phyloP scores from a whole-genome alignment of 1,140 invertebrate genomes.

The Paraescarpia echinospica region DNA sequence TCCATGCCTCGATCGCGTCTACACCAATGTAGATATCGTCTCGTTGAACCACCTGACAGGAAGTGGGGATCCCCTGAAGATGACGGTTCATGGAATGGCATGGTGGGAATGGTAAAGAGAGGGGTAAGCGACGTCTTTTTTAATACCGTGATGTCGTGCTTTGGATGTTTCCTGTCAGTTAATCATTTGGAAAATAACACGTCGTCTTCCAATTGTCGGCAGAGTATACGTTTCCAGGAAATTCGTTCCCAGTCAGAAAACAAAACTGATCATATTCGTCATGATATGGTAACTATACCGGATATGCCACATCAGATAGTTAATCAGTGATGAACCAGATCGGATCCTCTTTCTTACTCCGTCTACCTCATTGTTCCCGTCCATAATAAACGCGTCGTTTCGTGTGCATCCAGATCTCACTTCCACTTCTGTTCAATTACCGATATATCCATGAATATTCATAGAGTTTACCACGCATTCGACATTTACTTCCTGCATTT shows the following conservation, averaged over 20 bases:
- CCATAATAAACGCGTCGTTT: no score
- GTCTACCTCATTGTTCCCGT: background rate
- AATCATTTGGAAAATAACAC: background rate
- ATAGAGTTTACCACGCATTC: background rate
- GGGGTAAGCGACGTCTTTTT: slow-evolving; percentile 38
- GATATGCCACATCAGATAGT: background rate
- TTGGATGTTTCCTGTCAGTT: background rate
- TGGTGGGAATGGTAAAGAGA: slow-evolving; percentile 52
- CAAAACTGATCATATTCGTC: background rate
- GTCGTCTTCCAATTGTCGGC: background rate
- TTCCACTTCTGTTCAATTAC: background rate
- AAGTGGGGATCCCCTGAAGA: slow-evolving; percentile 47
- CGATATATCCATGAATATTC: background rate
- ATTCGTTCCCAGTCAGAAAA: background rate
- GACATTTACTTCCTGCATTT: background rate
- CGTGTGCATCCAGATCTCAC: no score
- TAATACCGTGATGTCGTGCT: no score
- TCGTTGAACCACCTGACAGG: slow-evolving; percentile 41
- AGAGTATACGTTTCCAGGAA: background rate
- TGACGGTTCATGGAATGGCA: slow-evolving; percentile 56
- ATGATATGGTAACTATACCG: background rate
- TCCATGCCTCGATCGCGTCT: background rate
- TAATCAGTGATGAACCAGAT: background rate
- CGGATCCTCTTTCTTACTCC: background rate
- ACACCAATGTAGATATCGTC: background rate